Conservation (phyloP, 2,888 invertebrate genomes). For the Scaptomyza reducta region DNA sequence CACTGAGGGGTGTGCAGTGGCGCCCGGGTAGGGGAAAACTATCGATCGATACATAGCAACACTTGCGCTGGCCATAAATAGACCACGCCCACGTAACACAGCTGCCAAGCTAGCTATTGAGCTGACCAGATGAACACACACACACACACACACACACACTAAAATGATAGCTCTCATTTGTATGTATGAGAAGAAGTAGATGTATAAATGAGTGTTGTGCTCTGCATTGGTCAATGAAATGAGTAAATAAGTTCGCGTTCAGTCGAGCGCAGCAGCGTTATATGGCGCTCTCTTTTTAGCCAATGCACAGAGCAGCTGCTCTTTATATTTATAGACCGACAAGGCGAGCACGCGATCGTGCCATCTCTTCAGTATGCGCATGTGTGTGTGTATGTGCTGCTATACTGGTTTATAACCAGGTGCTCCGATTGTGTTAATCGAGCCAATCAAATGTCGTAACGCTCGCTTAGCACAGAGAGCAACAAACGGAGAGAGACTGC, state of each 20-base stretch:
- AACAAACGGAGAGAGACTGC: conserved; percentile 20
- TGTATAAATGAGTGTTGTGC: conserved; percentile 51
- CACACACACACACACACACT: conserved; percentile 16
- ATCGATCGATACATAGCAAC: conserved; percentile 56
- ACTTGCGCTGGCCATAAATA: conserved; percentile 61
- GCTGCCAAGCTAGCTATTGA: conserved; percentile 42
- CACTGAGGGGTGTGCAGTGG: not conserved
- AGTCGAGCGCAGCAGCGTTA: conserved; percentile 48
- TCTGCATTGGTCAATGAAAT: conserved; percentile 83
- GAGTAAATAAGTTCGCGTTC: conserved; percentile 77
- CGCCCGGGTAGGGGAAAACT: conserved; percentile 4
- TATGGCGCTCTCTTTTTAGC: conserved; percentile 54
- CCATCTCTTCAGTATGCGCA: conserved; percentile 20
- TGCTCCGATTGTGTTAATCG: conserved; percentile 82
- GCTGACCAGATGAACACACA: conserved; percentile 39
- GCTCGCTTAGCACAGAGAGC: conserved; percentile 34
- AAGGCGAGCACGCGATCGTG: conserved; percentile 49
- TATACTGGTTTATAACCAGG: conserved; percentile 78
- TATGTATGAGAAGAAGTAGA: conserved; percentile 15
- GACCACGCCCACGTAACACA: conserved; percentile 68
- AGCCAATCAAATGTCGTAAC: conserved; percentile 81
- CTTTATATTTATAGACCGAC: conserved; percentile 67
- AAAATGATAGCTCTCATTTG: conserved; percentile 53
- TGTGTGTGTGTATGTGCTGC: conserved; percentile 43
- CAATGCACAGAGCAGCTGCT: conserved; percentile 40